Evolutionary conservation across 2,113 vertebrate genomes (phyloP).

Genomic region (Cyphomyrus discorhynchus): DNA sequence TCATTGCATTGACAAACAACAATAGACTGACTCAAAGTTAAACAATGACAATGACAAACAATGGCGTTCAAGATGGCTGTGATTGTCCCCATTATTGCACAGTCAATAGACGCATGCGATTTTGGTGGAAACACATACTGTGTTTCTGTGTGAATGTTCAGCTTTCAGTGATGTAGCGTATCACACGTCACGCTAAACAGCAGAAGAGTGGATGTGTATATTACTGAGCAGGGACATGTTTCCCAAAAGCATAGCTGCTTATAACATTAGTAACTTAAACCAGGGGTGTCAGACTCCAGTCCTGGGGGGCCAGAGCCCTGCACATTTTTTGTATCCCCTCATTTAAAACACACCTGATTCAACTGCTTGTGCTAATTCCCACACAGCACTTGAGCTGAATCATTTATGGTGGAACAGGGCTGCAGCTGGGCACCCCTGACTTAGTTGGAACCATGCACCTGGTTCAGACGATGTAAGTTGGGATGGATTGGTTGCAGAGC

Average conservation of each 20-base stretch:
- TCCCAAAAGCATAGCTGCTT: not conserved
- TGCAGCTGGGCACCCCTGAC: too few species aligned
- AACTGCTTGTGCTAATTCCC: too few species aligned
- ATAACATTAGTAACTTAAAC: too few species aligned
- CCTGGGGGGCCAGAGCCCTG: too few species aligned
- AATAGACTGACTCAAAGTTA: not conserved
- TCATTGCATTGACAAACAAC: not conserved
- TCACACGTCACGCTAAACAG: not conserved
- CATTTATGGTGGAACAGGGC: too few species aligned
- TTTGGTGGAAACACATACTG: not conserved
- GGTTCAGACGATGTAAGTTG: not conserved
- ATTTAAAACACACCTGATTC: too few species aligned
- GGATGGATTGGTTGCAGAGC: not conserved
- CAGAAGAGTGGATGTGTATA: not conserved
- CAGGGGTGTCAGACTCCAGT: too few species aligned
- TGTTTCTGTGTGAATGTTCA: not conserved
- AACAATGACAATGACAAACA: not conserved
- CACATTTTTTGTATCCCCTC: too few species aligned
- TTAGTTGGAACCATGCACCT: not conserved
- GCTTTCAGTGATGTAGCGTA: not conserved
- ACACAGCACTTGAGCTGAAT: too few species aligned
- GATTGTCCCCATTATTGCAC: not conserved
- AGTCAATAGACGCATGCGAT: not conserved
- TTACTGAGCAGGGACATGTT: not conserved
- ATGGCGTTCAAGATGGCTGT: not conserved